Evolutionary conservation across 53 echinoderm and acorn worm genomes (phyloP).

Genomic region (Paelopatides confundens): DNA sequence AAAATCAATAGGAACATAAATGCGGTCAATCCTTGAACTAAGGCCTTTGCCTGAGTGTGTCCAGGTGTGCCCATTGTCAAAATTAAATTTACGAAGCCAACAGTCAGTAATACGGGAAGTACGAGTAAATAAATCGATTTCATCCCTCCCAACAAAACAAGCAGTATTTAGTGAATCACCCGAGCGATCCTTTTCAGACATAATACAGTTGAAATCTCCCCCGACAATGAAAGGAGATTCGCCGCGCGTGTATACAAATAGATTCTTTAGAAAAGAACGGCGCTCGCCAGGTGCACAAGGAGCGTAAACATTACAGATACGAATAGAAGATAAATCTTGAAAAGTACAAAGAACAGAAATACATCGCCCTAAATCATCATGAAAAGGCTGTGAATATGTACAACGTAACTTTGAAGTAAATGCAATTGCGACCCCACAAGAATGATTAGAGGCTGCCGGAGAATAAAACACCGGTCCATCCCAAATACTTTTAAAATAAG

Average conservation of each 20-base stretch:
- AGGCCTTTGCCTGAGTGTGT: background rate
- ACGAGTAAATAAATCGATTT: no score
- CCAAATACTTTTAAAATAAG: constrained; percentile 2
- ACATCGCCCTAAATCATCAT: background rate
- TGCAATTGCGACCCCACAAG: constrained; percentile 42
- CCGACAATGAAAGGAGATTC: background rate
- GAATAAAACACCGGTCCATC: constrained; percentile 9
- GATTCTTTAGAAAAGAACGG: background rate
- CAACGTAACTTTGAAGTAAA: background rate
- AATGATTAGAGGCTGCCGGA: background rate
- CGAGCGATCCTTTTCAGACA: no score
- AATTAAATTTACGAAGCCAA: no score
- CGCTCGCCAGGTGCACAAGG: background rate
- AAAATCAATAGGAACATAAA: background rate
- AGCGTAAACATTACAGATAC: background rate
- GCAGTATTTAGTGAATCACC: no score
- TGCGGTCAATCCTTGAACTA: background rate
- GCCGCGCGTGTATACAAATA: background rate
- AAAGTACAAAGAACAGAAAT: background rate
- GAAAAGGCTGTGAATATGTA: background rate
- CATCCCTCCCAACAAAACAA: no score
- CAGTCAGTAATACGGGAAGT: background rate
- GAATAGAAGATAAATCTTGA: background rate
- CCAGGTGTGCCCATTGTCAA: no score
- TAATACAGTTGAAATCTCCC: constrained; percentile 19